Evolutionary conservation across 2,888 invertebrate genomes (phyloP), one percentile per base, ranked within the genome.

Genomic region (Dioctria linearis): DNA sequence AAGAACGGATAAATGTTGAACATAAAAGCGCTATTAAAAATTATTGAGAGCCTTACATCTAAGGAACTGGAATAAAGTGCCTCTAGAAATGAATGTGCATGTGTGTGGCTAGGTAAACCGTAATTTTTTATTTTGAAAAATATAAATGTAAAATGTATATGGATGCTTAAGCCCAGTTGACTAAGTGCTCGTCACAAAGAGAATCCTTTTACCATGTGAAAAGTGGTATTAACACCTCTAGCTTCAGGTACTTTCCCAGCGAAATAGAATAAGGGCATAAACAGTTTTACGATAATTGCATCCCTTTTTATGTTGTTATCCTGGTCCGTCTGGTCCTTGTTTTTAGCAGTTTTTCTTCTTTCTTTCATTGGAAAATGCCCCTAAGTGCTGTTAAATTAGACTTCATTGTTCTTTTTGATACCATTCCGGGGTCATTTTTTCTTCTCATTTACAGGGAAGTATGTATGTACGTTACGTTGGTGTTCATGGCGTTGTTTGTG

Each of bases 231-330:
- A 63, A 63, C 63, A 63, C 63, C 63, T 51, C 11, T 63, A 63
- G 37, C 63, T 63, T 13, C 63, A 63, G 63, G 63, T 63, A 39
- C 37, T 63, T 63, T 63, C 4, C 37, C 63, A 63, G 39, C 2
- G n/a, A 63, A 63, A 63, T 63, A 37, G 37, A 63, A 63, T 63
- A 63, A 63, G 63, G 63, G 63, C 9, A 63, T 63, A 63, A 63
- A 63, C 25, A 63, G 63, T 63, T 63, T 63, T 25, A 39, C 63
- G 25, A 63, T 63, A 63, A 63, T 63, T 63, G 63, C 39, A 63
- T 5, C 25, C 25, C 25, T 25, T 25, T 25, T 25, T 25, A 25
- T 25, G 25, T 25, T 25, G 25, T 25, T 25, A 25, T 25, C 25
- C 25, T 25, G 63, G 37, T 37, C 39, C 63, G 13, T 37, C 63